phyloP scores from a whole-genome alignment of 1,140 invertebrate genomes.

The Pachyrhynchus sulphureomaculatus region DNA sequence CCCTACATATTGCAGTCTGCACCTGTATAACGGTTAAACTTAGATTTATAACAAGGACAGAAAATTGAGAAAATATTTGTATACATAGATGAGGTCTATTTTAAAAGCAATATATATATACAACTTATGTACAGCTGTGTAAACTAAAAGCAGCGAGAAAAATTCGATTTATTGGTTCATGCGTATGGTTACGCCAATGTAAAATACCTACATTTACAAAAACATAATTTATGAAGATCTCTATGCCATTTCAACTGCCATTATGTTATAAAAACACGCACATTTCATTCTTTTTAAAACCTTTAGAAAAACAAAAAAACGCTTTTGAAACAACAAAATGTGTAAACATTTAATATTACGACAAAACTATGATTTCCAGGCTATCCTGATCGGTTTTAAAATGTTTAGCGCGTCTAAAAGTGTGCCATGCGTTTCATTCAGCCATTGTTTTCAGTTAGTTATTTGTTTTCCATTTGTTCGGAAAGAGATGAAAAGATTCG shows the following conservation, averaged over 20 bases:
- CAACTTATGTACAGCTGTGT: too few species aligned
- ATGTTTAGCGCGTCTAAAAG: background rate
- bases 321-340: background rate
- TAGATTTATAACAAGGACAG: too few species aligned
- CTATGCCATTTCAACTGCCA: background rate
- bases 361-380: slow-evolving; percentile 9
- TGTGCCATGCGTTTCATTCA: slow-evolving; percentile 1
- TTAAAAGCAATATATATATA: too few species aligned
- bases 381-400: background rate
- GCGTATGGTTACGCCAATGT: background rate
- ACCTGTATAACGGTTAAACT: too few species aligned
- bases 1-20: too few species aligned
- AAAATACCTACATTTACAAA: background rate
- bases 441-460: slow-evolving; percentile 1
- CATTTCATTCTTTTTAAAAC: background rate
- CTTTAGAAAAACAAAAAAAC: background rate
- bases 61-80: too few species aligned
- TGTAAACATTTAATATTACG: background rate
- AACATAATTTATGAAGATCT: background rate
- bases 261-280: background rate
- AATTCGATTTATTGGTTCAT: too few species aligned
- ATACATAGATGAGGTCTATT: too few species aligned
- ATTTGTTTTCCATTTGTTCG: slow-evolving; percentile 7
- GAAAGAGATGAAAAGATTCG: background rate
- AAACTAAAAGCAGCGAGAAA: too few species aligned